phyloP scores from a whole-genome alignment of 1,140 invertebrate genomes.

The Trinorchestia longiramus region DNA sequence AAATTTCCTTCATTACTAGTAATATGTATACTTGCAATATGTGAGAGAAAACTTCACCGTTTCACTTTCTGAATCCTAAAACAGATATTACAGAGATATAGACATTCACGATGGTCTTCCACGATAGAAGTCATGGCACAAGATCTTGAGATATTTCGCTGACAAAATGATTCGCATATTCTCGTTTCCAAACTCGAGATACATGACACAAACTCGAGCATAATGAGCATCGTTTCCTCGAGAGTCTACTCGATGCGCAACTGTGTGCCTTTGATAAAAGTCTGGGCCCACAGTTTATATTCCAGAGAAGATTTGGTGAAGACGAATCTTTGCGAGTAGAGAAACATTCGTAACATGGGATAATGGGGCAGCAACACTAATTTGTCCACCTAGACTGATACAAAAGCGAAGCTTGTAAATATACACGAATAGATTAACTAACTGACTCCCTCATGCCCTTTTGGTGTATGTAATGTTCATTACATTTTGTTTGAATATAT shows the following conservation, averaged over 20 bases:
- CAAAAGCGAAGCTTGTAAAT: no score
- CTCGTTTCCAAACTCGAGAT: not conserved
- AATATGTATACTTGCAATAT: not conserved
- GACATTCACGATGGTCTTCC: not conserved
- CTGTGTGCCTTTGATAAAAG: not conserved
- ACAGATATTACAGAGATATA: not conserved
- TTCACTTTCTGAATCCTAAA: not conserved
- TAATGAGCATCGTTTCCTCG: not conserved
- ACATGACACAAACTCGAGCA: not conserved
- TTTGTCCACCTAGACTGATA: no score
- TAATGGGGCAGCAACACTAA: no score
- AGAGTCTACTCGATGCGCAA: not conserved
- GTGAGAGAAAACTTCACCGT: not conserved
- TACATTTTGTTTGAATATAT: no score
- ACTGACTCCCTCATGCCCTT: no score
- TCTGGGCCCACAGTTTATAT: not conserved
- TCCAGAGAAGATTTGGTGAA: not conserved
- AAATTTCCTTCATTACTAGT: not conserved
- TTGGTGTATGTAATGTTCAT: no score
- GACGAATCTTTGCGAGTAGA: not conserved
- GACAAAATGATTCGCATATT: not conserved
- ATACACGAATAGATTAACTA: no score
- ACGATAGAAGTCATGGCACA: not conserved
- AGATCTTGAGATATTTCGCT: not conserved
- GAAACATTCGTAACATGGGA: no score